A percentile compares a stretch with the other conserved stretches of the same genome.
These are phyloP conservation scores for Axea sp. DNA, from an alignment of 2,888 invertebrate genomes.

Conservation along the genomic window DNA sequence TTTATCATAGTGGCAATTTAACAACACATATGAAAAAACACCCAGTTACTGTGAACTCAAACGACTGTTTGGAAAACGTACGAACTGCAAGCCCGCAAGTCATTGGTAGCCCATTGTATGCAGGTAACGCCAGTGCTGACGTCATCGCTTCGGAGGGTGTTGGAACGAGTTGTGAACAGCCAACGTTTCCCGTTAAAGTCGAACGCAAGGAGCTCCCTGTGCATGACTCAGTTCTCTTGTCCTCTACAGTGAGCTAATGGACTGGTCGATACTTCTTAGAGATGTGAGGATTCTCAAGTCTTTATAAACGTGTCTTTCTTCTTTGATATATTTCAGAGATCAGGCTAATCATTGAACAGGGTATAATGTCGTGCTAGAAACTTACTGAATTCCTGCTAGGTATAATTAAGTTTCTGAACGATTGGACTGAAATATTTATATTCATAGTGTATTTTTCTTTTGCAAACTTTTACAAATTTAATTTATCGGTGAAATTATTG, in stretches of 20 bases:
- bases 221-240: conserved; percentile 40
- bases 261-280: background rate
- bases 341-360: conserved; percentile 18
- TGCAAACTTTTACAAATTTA: too few species aligned
- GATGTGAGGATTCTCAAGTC: conserved; percentile 40
- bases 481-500: too few species aligned
- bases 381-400: too few species aligned
- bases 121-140: conserved; percentile 6
- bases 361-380: conserved; percentile 10
- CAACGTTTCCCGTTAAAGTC: conserved; percentile 43
- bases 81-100: conserved; percentile 34
- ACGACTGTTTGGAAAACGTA: conserved; percentile 65
- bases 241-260: conserved; percentile 55
- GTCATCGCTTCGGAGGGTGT: conserved; percentile 10
- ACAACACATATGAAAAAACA: conserved; percentile 79
- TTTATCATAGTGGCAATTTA: conserved; percentile 78
- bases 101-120: conserved; percentile 20
- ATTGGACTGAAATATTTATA: too few species aligned
- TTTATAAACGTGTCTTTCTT: conserved; percentile 49
- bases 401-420: too few species aligned
- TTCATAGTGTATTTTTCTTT: too few species aligned
- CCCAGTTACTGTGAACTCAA: conserved; percentile 64
- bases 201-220: conserved; percentile 42
- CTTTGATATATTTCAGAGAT: background rate
- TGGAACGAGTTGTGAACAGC: conserved; percentile 26